Evolutionary conservation across 2,888 invertebrate species (phyloP).

Genomic region (Pelosia muscerda): DNA sequence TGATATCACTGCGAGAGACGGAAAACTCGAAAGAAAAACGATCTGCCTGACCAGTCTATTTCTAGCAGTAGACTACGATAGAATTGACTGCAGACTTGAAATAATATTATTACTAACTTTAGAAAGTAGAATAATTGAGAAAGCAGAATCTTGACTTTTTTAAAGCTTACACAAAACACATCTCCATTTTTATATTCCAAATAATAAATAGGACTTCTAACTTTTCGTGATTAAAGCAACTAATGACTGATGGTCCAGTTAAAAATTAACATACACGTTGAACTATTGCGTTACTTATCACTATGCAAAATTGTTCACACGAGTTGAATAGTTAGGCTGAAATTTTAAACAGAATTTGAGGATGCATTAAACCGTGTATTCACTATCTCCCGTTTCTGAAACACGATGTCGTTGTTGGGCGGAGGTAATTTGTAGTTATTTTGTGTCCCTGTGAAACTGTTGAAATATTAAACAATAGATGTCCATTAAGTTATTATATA

Average conservation of each 20-base stretch:
- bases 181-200: too few species aligned
- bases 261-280: background rate
- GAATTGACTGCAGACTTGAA: too few species aligned
- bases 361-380: conserved; percentile 34
- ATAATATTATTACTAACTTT: too few species aligned
- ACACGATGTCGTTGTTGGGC: conserved; percentile 25
- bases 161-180: too few species aligned
- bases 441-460: conserved; percentile 31
- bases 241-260: background rate
- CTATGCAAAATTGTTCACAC: conserved; percentile 17
- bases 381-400: conserved; percentile 26
- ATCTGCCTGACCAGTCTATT: too few species aligned
- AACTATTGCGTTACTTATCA: background rate
- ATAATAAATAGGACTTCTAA: too few species aligned
- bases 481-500: conserved; percentile 42
- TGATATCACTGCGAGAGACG: too few species aligned
- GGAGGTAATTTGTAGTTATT: conserved; percentile 30
- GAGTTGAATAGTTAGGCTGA: conserved; percentile 21
- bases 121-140: too few species aligned
- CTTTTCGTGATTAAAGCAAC: background rate
- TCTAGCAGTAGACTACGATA: too few species aligned
- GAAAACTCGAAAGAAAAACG: too few species aligned
- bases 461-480: conserved; percentile 38
- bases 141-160: too few species aligned
- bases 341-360: conserved; percentile 34